Base-by-base conservation (phyloP, 2,113 vertebrate genomes). In the Thermophis baileyi region DNA sequence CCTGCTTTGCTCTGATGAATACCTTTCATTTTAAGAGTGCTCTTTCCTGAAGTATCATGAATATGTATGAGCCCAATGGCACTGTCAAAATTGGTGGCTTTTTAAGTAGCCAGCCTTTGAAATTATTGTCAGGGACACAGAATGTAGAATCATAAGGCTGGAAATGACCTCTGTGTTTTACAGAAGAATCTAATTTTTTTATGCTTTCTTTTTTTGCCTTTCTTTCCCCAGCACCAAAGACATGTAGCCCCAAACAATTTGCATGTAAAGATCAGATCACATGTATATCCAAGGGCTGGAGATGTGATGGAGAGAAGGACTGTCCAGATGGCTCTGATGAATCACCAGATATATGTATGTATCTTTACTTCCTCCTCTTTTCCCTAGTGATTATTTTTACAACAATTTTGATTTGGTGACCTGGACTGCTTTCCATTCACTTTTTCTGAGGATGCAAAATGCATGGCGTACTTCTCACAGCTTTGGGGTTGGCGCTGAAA, bases 251-350 rank as follows among this genome's bases (percentile, higher is more conserved):
- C 24, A 99, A 99, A 97, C 99, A 99, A 97, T 99, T 99, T 98
- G 98, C 98, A 89, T 99, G 99, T 95, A 99, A 98, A 97, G 99
- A 99, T 97, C 98, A 99, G 97, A 98, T 99, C 90, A 99, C 99
- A 85, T 99, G 99, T 95, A 99, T 99, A 96, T 99, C 99, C 44
- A 99, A 99, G 97, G 99, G 99, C 96, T 99, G 99, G 99, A 98
- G 98, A 90, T 99, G 99, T 89, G 99, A 99, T 22, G 99, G 98
- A 24, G 99, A 99, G 95, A 99, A 99, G 96, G 99, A 99, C 97
- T 99, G 99, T 97, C 99, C 99, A 1, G 99, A 99, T 93, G 99
- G 99, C 93, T 99, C 99, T 0, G 99, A 99, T 30, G 99, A 99
- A 97, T 98, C 98, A 0, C 98, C 99, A 1, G 99, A 99, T 94